Evolutionary conservation across 1,140 invertebrate genomes (phyloP).

Genomic region (Caenorhabditis elegans): DNA sequence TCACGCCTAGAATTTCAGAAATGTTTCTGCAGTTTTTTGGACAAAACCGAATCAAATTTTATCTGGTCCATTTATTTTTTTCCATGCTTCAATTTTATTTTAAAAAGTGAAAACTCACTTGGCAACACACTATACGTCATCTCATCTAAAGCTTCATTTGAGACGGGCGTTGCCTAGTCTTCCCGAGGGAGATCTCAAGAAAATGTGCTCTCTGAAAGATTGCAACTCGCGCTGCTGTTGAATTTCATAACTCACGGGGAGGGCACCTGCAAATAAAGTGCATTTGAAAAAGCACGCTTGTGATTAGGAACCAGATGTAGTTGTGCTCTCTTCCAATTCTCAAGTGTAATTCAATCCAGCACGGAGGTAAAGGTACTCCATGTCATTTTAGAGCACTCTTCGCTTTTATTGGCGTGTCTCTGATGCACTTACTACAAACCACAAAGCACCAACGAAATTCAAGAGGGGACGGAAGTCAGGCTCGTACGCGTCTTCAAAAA

Average conservation of each 20-base stretch:
- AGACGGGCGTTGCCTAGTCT: neutral
- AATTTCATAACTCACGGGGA: neutral
- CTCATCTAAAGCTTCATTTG: neutral
- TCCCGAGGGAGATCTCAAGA: neutral
- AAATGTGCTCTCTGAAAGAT: neutral
- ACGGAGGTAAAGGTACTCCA: constrained; percentile 18
- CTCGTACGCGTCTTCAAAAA: neutral
- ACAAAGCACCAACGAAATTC: constrained; percentile 20
- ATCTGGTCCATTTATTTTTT: neutral
- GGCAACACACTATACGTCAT: constrained; percentile 22
- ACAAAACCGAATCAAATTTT: neutral
- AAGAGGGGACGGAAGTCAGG: neutral
- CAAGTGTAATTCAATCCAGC: constrained; percentile 18
- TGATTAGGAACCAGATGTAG: neutral
- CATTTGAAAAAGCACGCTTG: neutral
- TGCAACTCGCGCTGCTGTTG: neutral
- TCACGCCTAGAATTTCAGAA: neutral
- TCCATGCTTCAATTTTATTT: too few species aligned
- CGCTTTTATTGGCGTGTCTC: neutral
- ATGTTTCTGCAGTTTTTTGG: too few species aligned
- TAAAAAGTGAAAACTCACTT: constrained; percentile 20
- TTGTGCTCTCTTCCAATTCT: neutral
- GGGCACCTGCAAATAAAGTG: neutral
- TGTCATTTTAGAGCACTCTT: constrained; percentile 15
- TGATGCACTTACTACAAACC: constrained; percentile 11